These are phyloP conservation scores for Anastatus disparis DNA, from an alignment of 1,140 invertebrate genomes.

Conservation along the genomic window DNA sequence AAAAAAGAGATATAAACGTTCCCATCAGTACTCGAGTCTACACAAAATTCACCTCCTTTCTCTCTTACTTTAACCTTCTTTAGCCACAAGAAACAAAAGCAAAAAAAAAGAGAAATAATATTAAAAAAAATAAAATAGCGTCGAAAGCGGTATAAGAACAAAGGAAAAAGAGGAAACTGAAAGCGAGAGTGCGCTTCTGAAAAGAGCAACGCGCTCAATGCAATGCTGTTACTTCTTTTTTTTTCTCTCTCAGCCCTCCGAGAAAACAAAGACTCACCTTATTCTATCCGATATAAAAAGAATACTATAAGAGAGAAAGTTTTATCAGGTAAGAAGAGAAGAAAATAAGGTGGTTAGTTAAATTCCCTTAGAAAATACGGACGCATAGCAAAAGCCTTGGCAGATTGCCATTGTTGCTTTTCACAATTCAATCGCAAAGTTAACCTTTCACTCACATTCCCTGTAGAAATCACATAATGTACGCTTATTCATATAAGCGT, in stretches of 20 bases:
- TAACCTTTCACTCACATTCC: conserved; percentile 64
- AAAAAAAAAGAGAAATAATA: neutral
- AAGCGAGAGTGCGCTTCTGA: neutral
- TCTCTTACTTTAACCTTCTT: too few species aligned
- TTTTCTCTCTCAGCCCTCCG: neutral
- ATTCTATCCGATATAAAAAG: too few species aligned
- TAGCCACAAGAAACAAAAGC: too few species aligned
- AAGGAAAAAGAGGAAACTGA: too few species aligned
- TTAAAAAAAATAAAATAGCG: neutral
- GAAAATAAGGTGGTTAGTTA: conserved; percentile 18
- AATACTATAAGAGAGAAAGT: neutral
- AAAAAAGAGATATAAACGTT: too few species aligned
- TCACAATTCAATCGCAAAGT: conserved; percentile 66
- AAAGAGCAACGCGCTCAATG: neutral
- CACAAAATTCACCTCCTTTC: too few species aligned
- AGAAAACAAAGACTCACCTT: neutral
- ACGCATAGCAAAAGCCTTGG: conserved; percentile 43
- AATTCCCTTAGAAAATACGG: conserved; percentile 6
- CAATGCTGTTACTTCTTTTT: too few species aligned
- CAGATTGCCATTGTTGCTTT: conserved; percentile 65
- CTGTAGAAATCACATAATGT: conserved; percentile 67
- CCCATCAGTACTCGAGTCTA: too few species aligned
- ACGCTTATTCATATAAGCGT: conserved; percentile 52
- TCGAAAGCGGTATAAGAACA: too few species aligned
- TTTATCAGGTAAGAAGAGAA: conserved; percentile 4